phyloP scores from a whole-genome alignment of 2,888 invertebrate genomes.

The Enchytraeus crypticus region DNA sequence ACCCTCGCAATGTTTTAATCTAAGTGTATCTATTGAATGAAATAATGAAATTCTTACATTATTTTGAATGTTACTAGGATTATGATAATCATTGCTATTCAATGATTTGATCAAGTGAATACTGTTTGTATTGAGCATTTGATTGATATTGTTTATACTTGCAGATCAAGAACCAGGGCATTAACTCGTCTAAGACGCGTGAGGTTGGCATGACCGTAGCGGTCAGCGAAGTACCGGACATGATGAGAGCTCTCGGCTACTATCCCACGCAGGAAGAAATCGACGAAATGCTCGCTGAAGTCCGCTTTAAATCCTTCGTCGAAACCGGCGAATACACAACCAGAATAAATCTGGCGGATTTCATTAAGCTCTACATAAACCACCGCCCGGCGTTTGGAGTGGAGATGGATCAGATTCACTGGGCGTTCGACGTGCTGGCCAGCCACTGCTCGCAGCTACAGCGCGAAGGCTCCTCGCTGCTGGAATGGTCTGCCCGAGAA shows the following conservation, averaged over 20 bases:
- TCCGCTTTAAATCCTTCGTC: constrained; percentile 51
- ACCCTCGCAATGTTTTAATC: too few relatives aligned
- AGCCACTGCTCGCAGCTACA: too few relatives aligned
- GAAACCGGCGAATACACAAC: constrained; percentile 49
- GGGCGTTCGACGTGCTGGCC: constrained; percentile 45
- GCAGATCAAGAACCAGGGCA: constrained; percentile 54
- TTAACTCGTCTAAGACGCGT: constrained; percentile 59
- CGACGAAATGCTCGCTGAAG: constrained; percentile 49
- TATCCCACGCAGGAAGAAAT: constrained; percentile 66
- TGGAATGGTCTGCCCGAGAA: too few relatives aligned
- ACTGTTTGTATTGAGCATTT: neutral
- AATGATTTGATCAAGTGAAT: too few relatives aligned
- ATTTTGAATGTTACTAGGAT: too few relatives aligned
- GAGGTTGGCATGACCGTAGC: constrained; percentile 58
- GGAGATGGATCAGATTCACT: constrained; percentile 39
- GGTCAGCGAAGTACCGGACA: constrained; percentile 61
- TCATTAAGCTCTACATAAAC: constrained; percentile 48
- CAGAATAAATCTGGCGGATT: constrained; percentile 57
- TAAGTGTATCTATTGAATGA: too few relatives aligned
- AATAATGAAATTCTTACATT: too few relatives aligned
- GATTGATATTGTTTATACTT: constrained; percentile 1
- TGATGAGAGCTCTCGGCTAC: constrained; percentile 66
- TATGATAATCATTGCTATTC: too few relatives aligned
- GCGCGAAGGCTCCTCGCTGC: too few relatives aligned
- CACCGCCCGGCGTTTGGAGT: constrained; percentile 48